phyloP scores from a whole-genome alignment of 2,113 vertebrate species.

The Scomber colias region DNA sequence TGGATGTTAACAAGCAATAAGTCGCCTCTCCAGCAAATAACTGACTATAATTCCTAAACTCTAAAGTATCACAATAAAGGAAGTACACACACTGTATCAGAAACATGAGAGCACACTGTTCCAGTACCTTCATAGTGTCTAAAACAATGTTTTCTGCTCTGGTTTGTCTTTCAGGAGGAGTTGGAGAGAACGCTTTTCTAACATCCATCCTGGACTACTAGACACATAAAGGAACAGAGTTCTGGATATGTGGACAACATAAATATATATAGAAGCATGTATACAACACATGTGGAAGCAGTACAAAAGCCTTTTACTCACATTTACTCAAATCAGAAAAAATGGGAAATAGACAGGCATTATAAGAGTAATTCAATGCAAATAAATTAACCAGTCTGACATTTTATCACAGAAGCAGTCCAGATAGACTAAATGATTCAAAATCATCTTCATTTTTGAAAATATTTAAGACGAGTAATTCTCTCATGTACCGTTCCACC shows the following conservation, averaged over 20 bases:
- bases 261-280: conserved; percentile 8
- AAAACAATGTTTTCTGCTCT: background rate
- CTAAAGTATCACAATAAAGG: background rate
- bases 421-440: background rate
- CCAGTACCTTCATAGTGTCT: background rate
- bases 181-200: background rate
- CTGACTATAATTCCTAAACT: background rate
- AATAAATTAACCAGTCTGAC: background rate
- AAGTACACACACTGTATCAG: background rate
- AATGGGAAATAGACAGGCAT: background rate
- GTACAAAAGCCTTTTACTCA: conserved; percentile 16
- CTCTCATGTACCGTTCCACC: conserved; percentile 1
- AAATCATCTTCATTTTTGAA: background rate
- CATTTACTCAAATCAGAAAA: background rate
- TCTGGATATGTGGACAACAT: conserved; percentile 1
- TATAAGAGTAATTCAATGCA: background rate
- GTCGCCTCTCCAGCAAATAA: background rate
- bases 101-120: background rate
- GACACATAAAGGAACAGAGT: background rate
- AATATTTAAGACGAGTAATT: background rate
- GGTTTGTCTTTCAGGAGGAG: conserved; percentile 21
- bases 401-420: background rate
- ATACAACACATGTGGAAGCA: background rate
- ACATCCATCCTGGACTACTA: conserved; percentile 12
- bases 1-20: background rate